These are phyloP conservation scores for Shinisaurus crocodilurus DNA, from an alignment of 2,113 vertebrate genomes.

Conservation along the genomic window DNA sequence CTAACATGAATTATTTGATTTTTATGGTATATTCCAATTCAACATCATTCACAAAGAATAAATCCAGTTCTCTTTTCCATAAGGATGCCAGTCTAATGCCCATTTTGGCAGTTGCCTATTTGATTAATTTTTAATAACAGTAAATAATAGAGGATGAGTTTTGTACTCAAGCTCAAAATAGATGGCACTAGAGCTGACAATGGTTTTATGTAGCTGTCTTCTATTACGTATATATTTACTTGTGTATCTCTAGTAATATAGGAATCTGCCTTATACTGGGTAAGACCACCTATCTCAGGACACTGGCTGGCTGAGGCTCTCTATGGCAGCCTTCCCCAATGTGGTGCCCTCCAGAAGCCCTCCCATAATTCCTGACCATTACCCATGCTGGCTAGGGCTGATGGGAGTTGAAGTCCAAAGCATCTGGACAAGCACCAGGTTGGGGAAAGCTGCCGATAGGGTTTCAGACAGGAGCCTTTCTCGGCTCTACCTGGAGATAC, in stretches of 20 bases:
- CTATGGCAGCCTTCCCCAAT: too few relatives aligned
- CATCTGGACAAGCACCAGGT: too few relatives aligned
- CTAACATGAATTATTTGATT: neutral
- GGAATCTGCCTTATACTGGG: neutral
- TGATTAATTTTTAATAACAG: slow-evolving; percentile 5
- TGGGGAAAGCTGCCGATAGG: too few relatives aligned
- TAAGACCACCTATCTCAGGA: neutral
- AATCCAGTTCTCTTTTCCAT: neutral
- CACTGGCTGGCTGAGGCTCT: neutral
- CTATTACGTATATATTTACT: neutral
- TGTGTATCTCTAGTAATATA: neutral
- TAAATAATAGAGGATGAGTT: slow-evolving; percentile 9
- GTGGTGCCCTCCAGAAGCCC: too few relatives aligned
- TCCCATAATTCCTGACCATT: too few relatives aligned
- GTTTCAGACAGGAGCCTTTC: neutral
- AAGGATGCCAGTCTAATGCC: neutral
- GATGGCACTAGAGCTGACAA: neutral
- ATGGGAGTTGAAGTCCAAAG: too few relatives aligned
- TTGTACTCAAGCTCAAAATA: neutral
- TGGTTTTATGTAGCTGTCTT: neutral
- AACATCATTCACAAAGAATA: slow-evolving; percentile 3
- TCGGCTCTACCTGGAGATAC: neutral
- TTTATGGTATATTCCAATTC: slow-evolving; percentile 4
- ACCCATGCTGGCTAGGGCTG: too few relatives aligned
- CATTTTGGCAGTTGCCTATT: neutral